Conservation (phyloP, 2,888 invertebrate species). For the Drosophila histrio region DNA sequence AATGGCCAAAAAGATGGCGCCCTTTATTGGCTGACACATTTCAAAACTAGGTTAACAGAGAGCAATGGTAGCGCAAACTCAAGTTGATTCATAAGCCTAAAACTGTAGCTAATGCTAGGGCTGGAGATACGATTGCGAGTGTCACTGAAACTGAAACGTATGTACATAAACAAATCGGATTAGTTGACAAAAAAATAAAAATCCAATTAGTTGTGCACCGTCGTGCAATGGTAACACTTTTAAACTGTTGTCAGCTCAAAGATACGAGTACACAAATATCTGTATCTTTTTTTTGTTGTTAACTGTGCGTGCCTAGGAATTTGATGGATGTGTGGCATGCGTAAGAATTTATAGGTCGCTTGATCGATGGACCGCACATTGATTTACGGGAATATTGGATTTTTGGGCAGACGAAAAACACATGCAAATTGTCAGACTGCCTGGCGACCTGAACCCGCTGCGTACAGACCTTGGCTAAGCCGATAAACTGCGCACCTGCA, state of each 20-base stretch:
- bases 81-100: conserved; percentile 74
- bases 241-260: conserved; percentile 60
- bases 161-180: conserved; percentile 77
- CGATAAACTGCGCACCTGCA: conserved; percentile 61
- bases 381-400: conserved; percentile 53
- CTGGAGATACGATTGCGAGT: conserved; percentile 43
- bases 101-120: conserved; percentile 69
- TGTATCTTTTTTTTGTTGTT: conserved; percentile 11
- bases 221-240: conserved; percentile 63
- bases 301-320: conserved; percentile 3
- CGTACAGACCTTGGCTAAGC: conserved; percentile 34
- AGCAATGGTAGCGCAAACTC: conserved; percentile 35
- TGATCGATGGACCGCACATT: conserved; percentile 71
- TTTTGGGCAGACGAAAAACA: conserved; percentile 9
- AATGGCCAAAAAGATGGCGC: conserved; percentile 38
- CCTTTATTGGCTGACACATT: conserved; percentile 60
- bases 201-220: conserved; percentile 78
- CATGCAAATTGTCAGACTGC: conserved; percentile 72
- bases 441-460: conserved; percentile 57
- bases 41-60: conserved; percentile 73
- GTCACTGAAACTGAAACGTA: conserved; percentile 44
- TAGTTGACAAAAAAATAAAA: conserved; percentile 71
- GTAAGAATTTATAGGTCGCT: conserved; percentile 68
- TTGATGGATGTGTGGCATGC: conserved; percentile 81
- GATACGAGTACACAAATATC: conserved; percentile 29